Evolutionary conservation across 2,888 invertebrate genomes (phyloP).

Genomic region (Orthosia incerta): DNA sequence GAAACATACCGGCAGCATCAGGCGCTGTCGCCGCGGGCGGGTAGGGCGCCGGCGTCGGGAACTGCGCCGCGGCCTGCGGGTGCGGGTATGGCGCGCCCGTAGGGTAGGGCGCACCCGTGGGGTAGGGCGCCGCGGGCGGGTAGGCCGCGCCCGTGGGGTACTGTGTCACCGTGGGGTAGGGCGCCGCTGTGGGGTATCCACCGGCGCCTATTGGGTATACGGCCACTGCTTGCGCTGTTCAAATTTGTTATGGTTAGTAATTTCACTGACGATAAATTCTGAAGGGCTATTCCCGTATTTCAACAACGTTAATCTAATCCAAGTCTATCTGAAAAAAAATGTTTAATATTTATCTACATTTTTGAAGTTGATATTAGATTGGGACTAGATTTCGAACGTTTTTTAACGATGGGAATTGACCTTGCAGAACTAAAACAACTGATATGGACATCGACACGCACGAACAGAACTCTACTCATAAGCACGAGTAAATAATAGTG

Average conservation of each 20-base stretch:
- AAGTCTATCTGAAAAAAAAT: not conserved
- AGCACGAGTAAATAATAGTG: not conserved
- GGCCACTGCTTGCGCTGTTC: constrained; percentile 59
- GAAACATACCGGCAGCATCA: constrained; percentile 75
- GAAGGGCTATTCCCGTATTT: not conserved
- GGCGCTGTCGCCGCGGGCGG: constrained; percentile 77
- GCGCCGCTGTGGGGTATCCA: constrained; percentile 50
- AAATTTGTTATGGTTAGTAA: not conserved
- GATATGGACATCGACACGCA: not conserved
- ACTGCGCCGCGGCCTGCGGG: constrained; percentile 47
- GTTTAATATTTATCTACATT: not conserved
- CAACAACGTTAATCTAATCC: constrained; percentile 1
- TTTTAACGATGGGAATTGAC: not conserved
- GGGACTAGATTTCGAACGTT: not conserved
- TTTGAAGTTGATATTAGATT: not conserved
- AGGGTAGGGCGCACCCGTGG: constrained; percentile 61
- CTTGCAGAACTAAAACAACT: not conserved
- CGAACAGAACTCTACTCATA: not conserved
- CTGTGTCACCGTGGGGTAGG: constrained; percentile 43
- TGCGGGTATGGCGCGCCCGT: constrained; percentile 55
- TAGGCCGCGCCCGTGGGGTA: constrained; percentile 63
- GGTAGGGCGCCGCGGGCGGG: constrained; percentile 67
- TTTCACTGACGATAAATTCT: too few species aligned
- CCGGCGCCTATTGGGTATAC: constrained; percentile 53
- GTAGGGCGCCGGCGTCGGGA: constrained; percentile 57